Base-by-base conservation (phyloP, 1,140 invertebrate species). In the Drosophila orena region DNA sequence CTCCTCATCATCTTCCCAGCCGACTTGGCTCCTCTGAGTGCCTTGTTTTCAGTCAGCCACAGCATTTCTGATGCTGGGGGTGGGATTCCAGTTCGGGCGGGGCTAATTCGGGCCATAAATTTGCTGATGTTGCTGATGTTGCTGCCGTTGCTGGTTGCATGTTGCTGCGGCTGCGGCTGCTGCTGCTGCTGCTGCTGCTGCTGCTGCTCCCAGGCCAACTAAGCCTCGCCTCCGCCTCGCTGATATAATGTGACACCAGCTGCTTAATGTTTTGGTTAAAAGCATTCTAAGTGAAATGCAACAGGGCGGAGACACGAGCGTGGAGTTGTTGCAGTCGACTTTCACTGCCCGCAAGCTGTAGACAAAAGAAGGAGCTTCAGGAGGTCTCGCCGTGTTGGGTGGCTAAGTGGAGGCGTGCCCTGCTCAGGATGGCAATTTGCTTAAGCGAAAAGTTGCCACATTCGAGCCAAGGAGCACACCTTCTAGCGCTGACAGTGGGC, bases 191-290 rank as follows among this genome's bases (percentile, higher is more conserved):
- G 22, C 30, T 35, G 61, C 47, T 53, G 12, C 38, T 44, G 44
- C 40, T 53, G 10, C 38, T 54, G 17, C 27, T 22, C 2, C 27
- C 34, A 24, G 58, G 58, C 59, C 37, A 52, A 65, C 59, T 65
- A 50, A 68, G 59, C 35, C 42, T 60, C 15, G 64, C 44, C 62
- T 81, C 68, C 61, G 58, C 44, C 56, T 60, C 76, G 61, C 60
- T 88, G 83, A 86, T 81, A 77, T 88, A 86, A 88, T 81, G 81
- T 88, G 84, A 89, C 83, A 88, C 83, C 83, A 89, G 83, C 83
- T 88, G 83, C 84, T 88, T 88, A 88, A 88, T 88, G 84, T 88
- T 88, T 89, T 88, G 83, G 83, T 88, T 88, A 88, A 88, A 88
- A 88, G 83, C 83, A 89, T 88, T 88, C 86, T 89, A 88, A 88